Evolutionary conservation across 2,888 invertebrate species (phyloP).

Genomic region (Agrypnus murinus): DNA sequence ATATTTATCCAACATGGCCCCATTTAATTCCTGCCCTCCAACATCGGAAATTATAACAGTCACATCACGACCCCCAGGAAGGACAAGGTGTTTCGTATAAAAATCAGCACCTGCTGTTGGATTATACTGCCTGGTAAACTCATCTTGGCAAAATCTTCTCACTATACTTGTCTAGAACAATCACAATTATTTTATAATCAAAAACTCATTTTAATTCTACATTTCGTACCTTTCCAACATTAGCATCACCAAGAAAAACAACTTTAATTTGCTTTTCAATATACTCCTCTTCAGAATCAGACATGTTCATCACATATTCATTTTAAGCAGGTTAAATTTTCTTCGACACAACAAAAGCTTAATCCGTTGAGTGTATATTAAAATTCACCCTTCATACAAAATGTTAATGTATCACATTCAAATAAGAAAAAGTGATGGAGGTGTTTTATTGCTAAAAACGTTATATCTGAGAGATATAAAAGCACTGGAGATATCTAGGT

Average conservation of each 20-base stretch:
- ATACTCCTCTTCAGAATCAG: slow-evolving; percentile 79
- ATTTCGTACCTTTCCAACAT: slow-evolving; percentile 87
- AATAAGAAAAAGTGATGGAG: neutral
- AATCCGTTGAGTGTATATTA: slow-evolving; percentile 59
- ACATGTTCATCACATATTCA: slow-evolving; percentile 71
- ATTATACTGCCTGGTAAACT: slow-evolving; percentile 76
- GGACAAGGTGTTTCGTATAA: slow-evolving; percentile 77
- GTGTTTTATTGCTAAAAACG: neutral
- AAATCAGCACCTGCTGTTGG: slow-evolving; percentile 85
- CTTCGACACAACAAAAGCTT: slow-evolving; percentile 58
- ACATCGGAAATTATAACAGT: slow-evolving; percentile 89
- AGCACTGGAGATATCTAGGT: neutral
- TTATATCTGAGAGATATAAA: slow-evolving; percentile 1
- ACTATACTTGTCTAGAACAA: slow-evolving; percentile 77
- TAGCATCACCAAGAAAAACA: slow-evolving; percentile 86
- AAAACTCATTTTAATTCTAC: neutral
- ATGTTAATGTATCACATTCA: slow-evolving; percentile 1
- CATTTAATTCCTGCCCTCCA: slow-evolving; percentile 84
- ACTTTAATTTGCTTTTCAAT: slow-evolving; percentile 82
- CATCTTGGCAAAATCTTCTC: slow-evolving; percentile 79
- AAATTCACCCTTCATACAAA: slow-evolving; percentile 50
- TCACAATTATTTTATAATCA: slow-evolving; percentile 36
- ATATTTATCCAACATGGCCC: slow-evolving; percentile 86
- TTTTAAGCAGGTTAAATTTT: slow-evolving; percentile 32
- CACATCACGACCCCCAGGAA: slow-evolving; percentile 76